Base-by-base conservation (phyloP, 1,140 invertebrate genomes). In the Drosophila kepulauana region DNA sequence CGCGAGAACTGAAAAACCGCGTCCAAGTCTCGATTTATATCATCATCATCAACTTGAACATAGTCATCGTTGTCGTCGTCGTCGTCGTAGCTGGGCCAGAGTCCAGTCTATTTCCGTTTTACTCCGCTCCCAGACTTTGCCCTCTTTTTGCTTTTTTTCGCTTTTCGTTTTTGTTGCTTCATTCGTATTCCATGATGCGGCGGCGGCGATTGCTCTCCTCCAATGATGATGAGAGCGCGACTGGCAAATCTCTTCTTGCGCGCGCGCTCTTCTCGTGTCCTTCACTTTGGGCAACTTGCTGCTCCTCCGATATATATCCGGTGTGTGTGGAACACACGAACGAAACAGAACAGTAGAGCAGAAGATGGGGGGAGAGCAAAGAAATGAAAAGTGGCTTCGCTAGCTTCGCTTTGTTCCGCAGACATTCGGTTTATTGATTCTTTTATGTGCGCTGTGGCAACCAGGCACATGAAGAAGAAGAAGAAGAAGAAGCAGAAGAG, bases 231-330 rank as follows among this genome's bases (percentile, higher is more conserved):
- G 33, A 33, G 33, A 33, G 33, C 33, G 33, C 5, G 33, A 8
- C 7, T 33, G 33, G 33, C 33, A 33, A 33, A 33, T 33, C 30
- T 33, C 30, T 33, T 33, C 38, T 49, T 71, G 73, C 69, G 74
- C 74, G 68, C 67, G 68, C 69, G 68, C 74, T 76, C 61, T 75
- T 61, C 30, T 57, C 30, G 57, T 76, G 74, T 76, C 74, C 74
- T 76, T 76, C 69, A 62, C 33, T 51, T 33, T 75, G 52, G 59
- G 59, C 61, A 54, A 61, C 74, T 76, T 72, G 68, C 62, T 76
- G 61, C 68, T 61, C 62, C 20, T 52, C 61, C 65, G 69, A 66
- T 38, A 76, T 38, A 76, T 76, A 76, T 76, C 74, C 74, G 74
- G 74, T 72, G 68, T 67, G 46, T 41, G 61, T 25, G 20, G 20